A percentile compares a stretch with the other conserved stretches of the same genome.
phyloP scores from a whole-genome alignment of 2,113 vertebrate genomes.

The Haplochromis burtoni region DNA sequence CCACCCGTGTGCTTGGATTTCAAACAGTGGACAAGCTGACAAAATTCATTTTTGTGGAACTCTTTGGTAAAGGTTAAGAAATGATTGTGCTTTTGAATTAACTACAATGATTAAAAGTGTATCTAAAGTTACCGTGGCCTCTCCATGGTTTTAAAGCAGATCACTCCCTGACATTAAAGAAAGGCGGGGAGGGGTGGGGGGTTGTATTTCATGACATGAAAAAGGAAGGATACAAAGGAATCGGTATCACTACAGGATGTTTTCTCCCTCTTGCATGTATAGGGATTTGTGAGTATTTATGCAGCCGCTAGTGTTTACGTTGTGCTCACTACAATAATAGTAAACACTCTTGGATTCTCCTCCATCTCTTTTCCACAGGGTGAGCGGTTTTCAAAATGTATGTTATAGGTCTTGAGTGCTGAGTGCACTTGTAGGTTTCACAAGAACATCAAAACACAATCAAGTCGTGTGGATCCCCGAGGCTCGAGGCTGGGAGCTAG shows the following conservation, averaged over 20 bases:
- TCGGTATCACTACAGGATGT: not conserved
- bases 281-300: not conserved
- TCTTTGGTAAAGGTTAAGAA: not conserved
- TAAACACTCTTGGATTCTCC: slow-evolving; percentile 16
- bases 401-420: slow-evolving; percentile 62
- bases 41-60: not conserved
- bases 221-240: not conserved
- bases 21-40: not conserved
- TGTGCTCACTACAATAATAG: not conserved
- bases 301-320: not conserved
- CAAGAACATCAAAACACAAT: slow-evolving; percentile 71
- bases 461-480: slow-evolving; percentile 51
- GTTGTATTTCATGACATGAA: not conserved
- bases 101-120: not conserved
- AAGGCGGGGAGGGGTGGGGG: not conserved
- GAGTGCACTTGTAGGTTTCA: slow-evolving; percentile 68
- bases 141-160: not conserved
- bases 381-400: slow-evolving; percentile 45
- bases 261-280: not conserved
- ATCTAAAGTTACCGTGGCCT: not conserved
- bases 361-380: slow-evolving; percentile 27
- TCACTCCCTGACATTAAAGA: not conserved
- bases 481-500: slow-evolving; percentile 37
- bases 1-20: not conserved
- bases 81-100: not conserved